Evolutionary conservation across 1,140 invertebrate species (phyloP), one percentile per base, ranked within the genome.

Genomic region (Scaptomyza graminum): DNA sequence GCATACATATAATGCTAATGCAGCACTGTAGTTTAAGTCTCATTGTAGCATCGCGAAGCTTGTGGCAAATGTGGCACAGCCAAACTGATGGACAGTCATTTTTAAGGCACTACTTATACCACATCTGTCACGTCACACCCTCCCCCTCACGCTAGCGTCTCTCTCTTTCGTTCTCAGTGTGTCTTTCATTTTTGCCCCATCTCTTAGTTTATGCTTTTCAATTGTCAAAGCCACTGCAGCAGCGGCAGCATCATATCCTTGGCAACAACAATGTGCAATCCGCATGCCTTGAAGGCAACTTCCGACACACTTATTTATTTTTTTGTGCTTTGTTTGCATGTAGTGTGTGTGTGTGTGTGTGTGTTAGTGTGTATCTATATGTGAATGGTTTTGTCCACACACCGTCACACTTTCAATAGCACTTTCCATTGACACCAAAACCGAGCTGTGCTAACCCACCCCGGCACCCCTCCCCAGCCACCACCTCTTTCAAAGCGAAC

Each of bases 351-450:
- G 64, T 59, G 65, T 60, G 31, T 43, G 18, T 39, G 2, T 57
- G n/a, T 44, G 39, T 65, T 47, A 54, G 22, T 46, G 47, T 62
- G 16, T 46, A 16, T 56, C 54, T 71, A 41, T 60, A 44, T 68
- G 62, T 79, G 59, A 62, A 79, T 79, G 69, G 55, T 18, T 34
- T 74, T 59, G 68, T 76, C 68, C 69, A 78, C 63, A 63, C 56
- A 52, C 66, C 49, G 64, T 39, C 55, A 52, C 76, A 73, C 74
- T 77, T 78, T 79, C 76, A 79, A 79, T 79, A 79, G 76, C 76
- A 79, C 76, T 81, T 81, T 76, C 79, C 73, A 81, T 81, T 81
- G 78, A 81, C 78, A 76, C 78, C 77, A 80, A 71, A 56, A 56
- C 34, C 37, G 34, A 64, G 39, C 13, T 61, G 31, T 67, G 28